phyloP scores from a whole-genome alignment of 2,113 vertebrate species.

The Corynorhinus townsendii region DNA sequence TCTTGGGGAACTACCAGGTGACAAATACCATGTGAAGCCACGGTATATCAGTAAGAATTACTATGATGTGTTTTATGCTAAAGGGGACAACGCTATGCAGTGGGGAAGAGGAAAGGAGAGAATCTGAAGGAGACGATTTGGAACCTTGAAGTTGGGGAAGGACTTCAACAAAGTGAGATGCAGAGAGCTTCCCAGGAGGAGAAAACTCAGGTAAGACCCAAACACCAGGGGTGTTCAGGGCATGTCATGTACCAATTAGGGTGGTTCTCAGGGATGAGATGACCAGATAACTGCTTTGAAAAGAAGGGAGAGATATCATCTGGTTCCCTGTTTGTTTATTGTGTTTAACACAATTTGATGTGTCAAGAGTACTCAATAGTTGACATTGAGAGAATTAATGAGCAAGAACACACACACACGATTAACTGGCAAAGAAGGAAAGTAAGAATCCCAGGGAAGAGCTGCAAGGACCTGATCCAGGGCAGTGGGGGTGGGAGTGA shows the following conservation, averaged over 20 bases:
- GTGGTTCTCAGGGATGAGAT: not conserved
- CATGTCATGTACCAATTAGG: fast-evolving
- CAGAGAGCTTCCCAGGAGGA: not conserved
- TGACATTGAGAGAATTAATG: not conserved
- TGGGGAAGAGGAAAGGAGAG: not conserved
- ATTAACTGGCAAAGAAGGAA: not conserved
- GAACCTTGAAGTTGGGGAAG: not conserved
- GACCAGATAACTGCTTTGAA: not conserved
- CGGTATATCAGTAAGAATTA: no score
- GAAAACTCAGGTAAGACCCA: not conserved
- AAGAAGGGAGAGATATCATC: not conserved
- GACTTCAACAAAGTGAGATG: not conserved
- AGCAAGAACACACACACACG: not conserved
- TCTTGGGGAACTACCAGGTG: not conserved
- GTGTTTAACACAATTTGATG: not conserved
- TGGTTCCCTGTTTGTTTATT: not conserved
- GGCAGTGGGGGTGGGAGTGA: fast-evolving
- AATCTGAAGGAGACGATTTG: not conserved
- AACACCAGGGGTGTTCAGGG: not conserved
- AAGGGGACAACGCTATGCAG: fast-evolving
- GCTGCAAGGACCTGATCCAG: not conserved
- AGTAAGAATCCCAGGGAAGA: no score
- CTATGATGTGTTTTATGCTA: fast-evolving
- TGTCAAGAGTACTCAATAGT: fast-evolving
- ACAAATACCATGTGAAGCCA: not conserved